These are phyloP conservation scores for Periphyllus acericola DNA, from an alignment of 2,888 invertebrate genomes.

Conservation along the genomic window DNA sequence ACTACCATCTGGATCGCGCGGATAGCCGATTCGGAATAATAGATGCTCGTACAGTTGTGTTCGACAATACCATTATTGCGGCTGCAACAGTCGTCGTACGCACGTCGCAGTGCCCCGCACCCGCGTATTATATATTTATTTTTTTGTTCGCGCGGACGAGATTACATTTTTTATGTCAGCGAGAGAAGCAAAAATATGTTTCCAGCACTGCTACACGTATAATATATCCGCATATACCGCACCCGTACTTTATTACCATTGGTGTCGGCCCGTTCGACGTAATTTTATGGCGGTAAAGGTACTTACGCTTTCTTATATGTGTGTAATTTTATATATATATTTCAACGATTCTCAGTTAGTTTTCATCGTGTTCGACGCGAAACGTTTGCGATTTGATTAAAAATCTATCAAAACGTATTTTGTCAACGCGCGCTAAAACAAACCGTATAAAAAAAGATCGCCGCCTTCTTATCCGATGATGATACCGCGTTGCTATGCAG, in stretches of 20 bases:
- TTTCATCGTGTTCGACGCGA: too few species aligned
- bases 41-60: background rate
- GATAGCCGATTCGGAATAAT: slow-evolving; percentile 20
- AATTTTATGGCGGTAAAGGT: background rate
- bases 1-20: background rate
- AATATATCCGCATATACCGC: background rate
- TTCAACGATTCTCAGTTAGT: too few species aligned
- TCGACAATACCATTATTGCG: background rate
- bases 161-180: background rate
- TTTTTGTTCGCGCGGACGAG: background rate
- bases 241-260: background rate
- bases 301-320: too few species aligned
- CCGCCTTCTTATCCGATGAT: too few species aligned
- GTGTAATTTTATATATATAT: too few species aligned
- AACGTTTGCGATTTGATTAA: too few species aligned
- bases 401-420: too few species aligned
- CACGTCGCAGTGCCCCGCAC: too few species aligned
- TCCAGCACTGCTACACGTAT: background rate
- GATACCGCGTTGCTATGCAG: background rate
- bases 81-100: background rate
- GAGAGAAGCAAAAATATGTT: background rate
- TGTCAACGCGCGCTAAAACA: background rate
- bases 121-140: too few species aligned
- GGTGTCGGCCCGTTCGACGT: background rate
- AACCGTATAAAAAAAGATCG: too few species aligned